Conservation (phyloP, 2,797 vertebrate genomes). For the Scarus forsteni region DNA sequence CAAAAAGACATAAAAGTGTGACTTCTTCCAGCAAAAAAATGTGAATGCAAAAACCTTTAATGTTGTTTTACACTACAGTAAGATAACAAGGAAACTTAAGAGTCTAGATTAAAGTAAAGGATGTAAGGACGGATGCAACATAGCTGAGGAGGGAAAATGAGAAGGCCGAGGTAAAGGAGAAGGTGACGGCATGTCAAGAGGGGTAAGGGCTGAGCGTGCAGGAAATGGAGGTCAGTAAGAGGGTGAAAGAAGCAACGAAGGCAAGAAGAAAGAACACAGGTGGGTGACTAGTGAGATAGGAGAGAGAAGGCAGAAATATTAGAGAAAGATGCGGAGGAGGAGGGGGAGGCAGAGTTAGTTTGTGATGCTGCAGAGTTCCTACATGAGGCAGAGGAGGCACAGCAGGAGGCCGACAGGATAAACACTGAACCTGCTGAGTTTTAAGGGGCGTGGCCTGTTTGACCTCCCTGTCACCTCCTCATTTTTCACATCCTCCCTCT, state of each 20-base stretch:
- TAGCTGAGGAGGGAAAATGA: neutral
- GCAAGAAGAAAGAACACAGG: neutral
- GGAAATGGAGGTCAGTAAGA: neutral
- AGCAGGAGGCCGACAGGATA: neutral
- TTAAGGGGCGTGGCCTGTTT: conserved; percentile 7
- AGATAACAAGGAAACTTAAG: no score
- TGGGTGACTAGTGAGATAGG: neutral
- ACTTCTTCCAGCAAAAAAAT: no score
- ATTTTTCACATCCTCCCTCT: neutral
- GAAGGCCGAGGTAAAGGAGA: neutral
- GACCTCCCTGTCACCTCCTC: conserved; percentile 7
- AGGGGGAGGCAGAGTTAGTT: neutral
- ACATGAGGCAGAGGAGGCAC: neutral
- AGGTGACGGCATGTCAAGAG: neutral
- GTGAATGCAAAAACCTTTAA: no score
- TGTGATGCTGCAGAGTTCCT: neutral
- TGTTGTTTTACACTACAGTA: no score
- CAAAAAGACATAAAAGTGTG: no score
- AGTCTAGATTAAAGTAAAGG: no score
- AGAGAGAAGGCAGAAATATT: neutral
- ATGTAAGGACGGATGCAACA: no score
- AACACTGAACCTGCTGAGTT: conserved; percentile 30
- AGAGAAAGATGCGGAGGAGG: neutral
- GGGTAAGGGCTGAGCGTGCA: neutral
- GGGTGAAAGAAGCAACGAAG: no score